Evolutionary conservation across 2,797 vertebrate species (phyloP).

Genomic region (Ambastaia sidthimunki): DNA sequence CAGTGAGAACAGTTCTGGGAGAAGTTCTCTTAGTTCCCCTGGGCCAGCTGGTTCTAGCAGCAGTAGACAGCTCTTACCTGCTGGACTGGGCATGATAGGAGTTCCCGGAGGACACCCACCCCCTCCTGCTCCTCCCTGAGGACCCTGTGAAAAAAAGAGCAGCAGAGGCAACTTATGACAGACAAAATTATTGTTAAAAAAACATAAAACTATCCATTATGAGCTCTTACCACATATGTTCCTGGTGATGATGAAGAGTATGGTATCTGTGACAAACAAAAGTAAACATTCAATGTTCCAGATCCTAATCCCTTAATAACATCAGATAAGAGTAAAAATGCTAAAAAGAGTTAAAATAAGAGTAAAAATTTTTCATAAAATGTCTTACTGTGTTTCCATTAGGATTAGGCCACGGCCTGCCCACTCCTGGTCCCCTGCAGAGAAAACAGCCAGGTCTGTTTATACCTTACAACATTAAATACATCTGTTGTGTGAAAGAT

Average conservation of each 20-base stretch:
- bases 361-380: neutral
- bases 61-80: constrained; percentile 79
- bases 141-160: constrained; percentile 49
- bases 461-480: constrained; percentile 16
- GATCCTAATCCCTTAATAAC: neutral
- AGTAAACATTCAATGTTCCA: neutral
- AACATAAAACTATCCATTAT: neutral
- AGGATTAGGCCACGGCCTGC: constrained; percentile 96
- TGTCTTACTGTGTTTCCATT: constrained; percentile 94
- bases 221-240: constrained; percentile 92
- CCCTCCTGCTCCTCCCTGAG: constrained; percentile 90
- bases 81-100: constrained; percentile 99
- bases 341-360: too few species aligned
- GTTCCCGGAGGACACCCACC: constrained; percentile 91
- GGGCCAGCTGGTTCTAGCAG: neutral
- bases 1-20: too few species aligned
- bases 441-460: constrained; percentile 20
- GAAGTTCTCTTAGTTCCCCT: too few species aligned
- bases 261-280: constrained; percentile 84
- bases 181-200: neutral
- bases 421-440: constrained; percentile 91
- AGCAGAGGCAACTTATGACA: neutral
- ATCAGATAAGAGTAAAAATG: neutral
- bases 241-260: constrained; percentile 98
- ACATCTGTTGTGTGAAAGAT: neutral